phyloP scores from a whole-genome alignment of 2,888 invertebrate genomes.

The Arenicola marina region DNA sequence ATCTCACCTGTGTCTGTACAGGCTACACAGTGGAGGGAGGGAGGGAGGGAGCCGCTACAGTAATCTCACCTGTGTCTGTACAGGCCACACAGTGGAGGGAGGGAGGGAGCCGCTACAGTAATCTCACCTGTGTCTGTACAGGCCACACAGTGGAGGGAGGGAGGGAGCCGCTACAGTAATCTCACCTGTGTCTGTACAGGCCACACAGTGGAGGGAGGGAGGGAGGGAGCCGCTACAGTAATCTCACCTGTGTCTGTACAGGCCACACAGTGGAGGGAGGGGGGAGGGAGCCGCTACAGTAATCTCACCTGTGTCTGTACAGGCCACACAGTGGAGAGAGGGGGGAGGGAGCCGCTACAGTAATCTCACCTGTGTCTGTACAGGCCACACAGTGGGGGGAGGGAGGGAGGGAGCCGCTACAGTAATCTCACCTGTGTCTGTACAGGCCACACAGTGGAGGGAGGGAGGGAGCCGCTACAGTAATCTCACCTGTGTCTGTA shows the following conservation, averaged over 20 bases:
- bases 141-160: slow-evolving; percentile 92
- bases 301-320: slow-evolving; percentile 77
- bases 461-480: no score
- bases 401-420: no score
- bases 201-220: slow-evolving; percentile 93
- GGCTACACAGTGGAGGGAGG: slow-evolving; percentile 92
- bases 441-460: slow-evolving; percentile 92
- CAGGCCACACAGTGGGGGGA: slow-evolving; percentile 95
- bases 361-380: slow-evolving; percentile 74
- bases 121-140: slow-evolving; percentile 79
- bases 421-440: slow-evolving; percentile 73
- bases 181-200: slow-evolving; percentile 79
- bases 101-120: no score
- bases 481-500: slow-evolving; percentile 74
- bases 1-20: slow-evolving; percentile 79
- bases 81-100: slow-evolving; percentile 95
- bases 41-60: no score
- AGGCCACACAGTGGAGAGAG: slow-evolving; percentile 93
- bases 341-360: no score
- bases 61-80: slow-evolving; percentile 74
- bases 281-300: no score
- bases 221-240: no score
- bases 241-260: slow-evolving; percentile 79
- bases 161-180: no score
- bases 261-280: slow-evolving; percentile 92